Evolutionary conservation across 2,888 invertebrate genomes (phyloP), one percentile per base, ranked within the genome.

Genomic region (Ichneumon xanthorius): DNA sequence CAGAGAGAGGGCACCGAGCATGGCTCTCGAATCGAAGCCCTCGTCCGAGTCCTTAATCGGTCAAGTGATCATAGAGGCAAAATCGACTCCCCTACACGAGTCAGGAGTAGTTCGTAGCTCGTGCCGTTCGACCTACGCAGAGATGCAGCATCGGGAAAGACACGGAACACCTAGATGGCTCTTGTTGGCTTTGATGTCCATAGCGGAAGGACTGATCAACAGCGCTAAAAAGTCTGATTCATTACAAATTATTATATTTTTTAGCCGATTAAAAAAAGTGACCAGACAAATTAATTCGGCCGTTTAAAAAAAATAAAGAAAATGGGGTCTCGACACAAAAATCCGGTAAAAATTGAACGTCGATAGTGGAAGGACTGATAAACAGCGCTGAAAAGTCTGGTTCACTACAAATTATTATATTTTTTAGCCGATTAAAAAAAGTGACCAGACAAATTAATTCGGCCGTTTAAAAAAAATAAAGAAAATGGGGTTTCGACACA

Each of bases 21-120:
- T 37, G 68, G 50, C 86, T 76, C 85, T 86, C 82, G 82, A 79
- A 87, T 86, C 85, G 84, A 86, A 78, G 85, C 86, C 83, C 87
- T 85, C 73, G 87, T 88, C 85, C 79, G 88, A 90, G 92, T 93
- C 93, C 93, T 94, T 93, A 93, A 94, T 93, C 94, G 94, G 94
- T 94, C 94, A 93, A 93, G 94, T 93, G 93, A 93, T 94, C 93
- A 92, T 88, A 86, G 90, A 92, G 92, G 90, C 91, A 90, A 88
- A 90, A 88, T 89, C 88, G 61, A 67, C 77, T 84, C 71, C 26
- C 48, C 78, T 55, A 19, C 61, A 70, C 63, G 77, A 22, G 26
- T 63, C 79, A 58, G 70, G 9, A 72, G 76, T 67, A 78, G 68
- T 80, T 83, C 45, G 55, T 65, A 80, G 70, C 73, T 70, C 68